Evolutionary conservation across 2,113 vertebrate species (phyloP), one percentile per base, ranked within the genome.

Genomic region (Zosterops japonicus): DNA sequence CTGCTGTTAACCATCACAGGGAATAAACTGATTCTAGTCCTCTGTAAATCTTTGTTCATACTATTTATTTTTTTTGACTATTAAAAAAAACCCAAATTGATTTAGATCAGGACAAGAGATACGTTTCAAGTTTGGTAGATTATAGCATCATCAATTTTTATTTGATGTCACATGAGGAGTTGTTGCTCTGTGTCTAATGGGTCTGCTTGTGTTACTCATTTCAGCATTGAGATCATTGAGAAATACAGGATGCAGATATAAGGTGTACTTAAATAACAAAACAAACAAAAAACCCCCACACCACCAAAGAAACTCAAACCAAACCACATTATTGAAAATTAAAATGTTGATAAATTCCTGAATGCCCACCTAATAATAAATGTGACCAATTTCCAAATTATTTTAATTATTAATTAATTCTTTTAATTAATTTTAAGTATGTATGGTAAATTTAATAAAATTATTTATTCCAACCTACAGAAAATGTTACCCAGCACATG

Each of bases 271-370:
- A 4, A 36, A 59, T 23, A 24, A 12, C 5, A 56, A 56, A 74
- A 7, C 11, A 41, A 41, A 47, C 21, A 52, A 47, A n/a, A 12
- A 21, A 13, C 0, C 0, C 21, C 7, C 5, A 33, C 6, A 27
- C 10, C 22, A 36, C 10, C 16, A 39, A 59, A 59, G 39, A 63
- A 47, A 4, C 1, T n/a, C 20, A 31, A 42, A 42, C 1, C 11
- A 56, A 35, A 72, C 8, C 6, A 49, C 8, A 52, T 16, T 33
- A 77, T 61, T 61, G 56, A 81, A 87, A 80, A 61, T 39, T 39
- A 27, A 94, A 84, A 56, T 8, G 2, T 7, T 61, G 46, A 77
- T 69, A 55, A 69, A 55, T 84, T 90, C 9, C 9, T 36, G 14
- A 17, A 20, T 46, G 11, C 35, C 7, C 4, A 59, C 31, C 41